Evolutionary conservation across 1,140 invertebrate genomes (phyloP).

Genomic region (Gonioctena quinquepunctata): DNA sequence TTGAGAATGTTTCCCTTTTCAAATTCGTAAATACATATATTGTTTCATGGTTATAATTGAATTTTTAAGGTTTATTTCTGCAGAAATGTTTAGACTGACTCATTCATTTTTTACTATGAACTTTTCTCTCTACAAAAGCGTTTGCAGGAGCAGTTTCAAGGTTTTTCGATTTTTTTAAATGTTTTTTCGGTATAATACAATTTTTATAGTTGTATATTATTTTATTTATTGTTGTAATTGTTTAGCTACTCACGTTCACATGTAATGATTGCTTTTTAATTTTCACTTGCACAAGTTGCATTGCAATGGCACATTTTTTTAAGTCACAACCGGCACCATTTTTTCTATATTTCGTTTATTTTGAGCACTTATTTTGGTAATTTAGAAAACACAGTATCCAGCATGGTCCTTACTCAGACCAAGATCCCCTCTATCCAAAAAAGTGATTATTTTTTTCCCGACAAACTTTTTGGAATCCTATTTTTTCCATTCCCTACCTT

Average conservation of each 20-base stretch:
- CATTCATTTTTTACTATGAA: constrained; percentile 24
- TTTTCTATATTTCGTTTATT: constrained; percentile 59
- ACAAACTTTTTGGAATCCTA: neutral
- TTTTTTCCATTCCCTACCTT: constrained; percentile 24
- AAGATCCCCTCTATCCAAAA: neutral
- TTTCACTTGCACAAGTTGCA: constrained; percentile 68
- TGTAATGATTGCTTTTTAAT: constrained; percentile 68
- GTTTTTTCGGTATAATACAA: constrained; percentile 28
- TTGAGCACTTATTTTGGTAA: constrained; percentile 61
- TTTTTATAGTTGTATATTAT: constrained; percentile 32
- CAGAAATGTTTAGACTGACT: neutral
- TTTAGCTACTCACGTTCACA: constrained; percentile 68
- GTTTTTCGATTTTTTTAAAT: constrained; percentile 46
- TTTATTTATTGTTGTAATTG: constrained; percentile 53
- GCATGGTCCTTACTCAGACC: neutral
- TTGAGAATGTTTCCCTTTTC: no score
- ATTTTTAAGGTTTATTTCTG: no score
- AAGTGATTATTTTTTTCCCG: neutral
- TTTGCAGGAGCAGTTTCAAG: constrained; percentile 53
- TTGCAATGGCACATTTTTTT: constrained; percentile 62
- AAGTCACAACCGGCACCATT: constrained; percentile 63
- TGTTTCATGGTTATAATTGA: no score
- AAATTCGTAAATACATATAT: no score
- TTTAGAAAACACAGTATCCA: constrained; percentile 44
- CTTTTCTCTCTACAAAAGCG: constrained; percentile 58